Evolutionary conservation across 2,797 vertebrate species (phyloP), one percentile per base, ranked within the genome.

Genomic region (Myotis planiceps): DNA sequence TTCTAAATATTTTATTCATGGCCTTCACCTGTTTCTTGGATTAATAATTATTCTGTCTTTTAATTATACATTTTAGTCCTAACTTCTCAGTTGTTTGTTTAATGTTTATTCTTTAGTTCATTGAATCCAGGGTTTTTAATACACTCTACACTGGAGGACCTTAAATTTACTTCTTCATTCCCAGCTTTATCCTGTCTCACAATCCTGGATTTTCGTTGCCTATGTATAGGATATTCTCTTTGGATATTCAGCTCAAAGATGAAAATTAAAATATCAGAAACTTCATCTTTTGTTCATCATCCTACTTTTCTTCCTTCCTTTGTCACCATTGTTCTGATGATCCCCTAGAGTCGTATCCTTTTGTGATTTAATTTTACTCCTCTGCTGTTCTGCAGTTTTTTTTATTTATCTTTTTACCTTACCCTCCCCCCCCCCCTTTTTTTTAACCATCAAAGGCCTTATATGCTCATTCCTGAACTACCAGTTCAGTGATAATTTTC

Each of bases 41-140:
- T 83, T 96, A 75, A 82, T 84, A 83, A 69, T 45, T 60, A 60
- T 66, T 85, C 16, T 95, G 32, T 78, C 34, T 86, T 76, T 94
- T 85, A 68, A 55, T 88, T 82, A 65, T n/a, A 53, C 25, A 84
- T 81, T 39, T 66, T 72, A 25, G 45, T 60, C 27, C 39, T 25
- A 14, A 49, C 39, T 72, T 93, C 81, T 91, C 34, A 27, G 66
- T 74, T 75, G 49, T 60, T 84, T 90, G 37, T 78, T 91, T 81
- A 71, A 25, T 83, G 58, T 86, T 90, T 19, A 53, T 85, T 6
- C 45, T 12, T 71, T 91, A 45, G 6, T 21, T 88, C 27, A 18
- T 69, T 82, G 55, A 86, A 82, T 78, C 8, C 4, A 79, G 29
- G 15, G 32, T 27, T 42, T 32, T 34, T 85, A 37, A 78, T 74